These are phyloP conservation scores for Dicyrtoma fusca DNA, from an alignment of 2,888 invertebrate species.

Conservation along the genomic window DNA sequence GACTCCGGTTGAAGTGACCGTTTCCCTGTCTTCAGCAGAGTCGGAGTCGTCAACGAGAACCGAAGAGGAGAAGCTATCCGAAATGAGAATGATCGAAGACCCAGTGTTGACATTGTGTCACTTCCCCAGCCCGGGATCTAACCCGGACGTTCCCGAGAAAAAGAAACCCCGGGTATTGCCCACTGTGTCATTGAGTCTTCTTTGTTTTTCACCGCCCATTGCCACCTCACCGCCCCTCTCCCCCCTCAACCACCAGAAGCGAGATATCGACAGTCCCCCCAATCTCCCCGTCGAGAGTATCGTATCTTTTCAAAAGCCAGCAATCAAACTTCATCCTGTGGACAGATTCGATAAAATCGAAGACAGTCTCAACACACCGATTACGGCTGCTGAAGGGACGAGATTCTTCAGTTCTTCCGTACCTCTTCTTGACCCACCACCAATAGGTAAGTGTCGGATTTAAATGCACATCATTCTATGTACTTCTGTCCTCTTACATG, in stretches of 20 bases:
- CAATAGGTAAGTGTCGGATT: conserved; percentile 75
- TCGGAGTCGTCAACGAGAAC: conserved; percentile 49
- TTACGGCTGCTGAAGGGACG: conserved; percentile 89
- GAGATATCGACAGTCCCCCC: conserved; percentile 59
- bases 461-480: neutral
- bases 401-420: conserved; percentile 84
- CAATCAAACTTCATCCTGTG: conserved; percentile 59
- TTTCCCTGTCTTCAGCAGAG: conserved; percentile 56
- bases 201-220: conserved; percentile 56
- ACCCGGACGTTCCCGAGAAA: conserved; percentile 56
- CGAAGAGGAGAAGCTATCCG: conserved; percentile 53
- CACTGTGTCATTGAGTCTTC: conserved; percentile 56
- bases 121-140: conserved; percentile 57
- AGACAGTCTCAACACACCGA: conserved; percentile 91
- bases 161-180: conserved; percentile 57
- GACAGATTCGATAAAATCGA: conserved; percentile 66
- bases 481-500: neutral
- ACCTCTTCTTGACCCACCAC: conserved; percentile 83
- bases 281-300: conserved; percentile 15
- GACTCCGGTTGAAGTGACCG: conserved; percentile 55
- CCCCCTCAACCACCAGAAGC: conserved; percentile 37
- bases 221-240: conserved; percentile 55
- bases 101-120: conserved; percentile 57
- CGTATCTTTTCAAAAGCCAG: conserved; percentile 52
- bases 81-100: conserved; percentile 58